Evolutionary conservation across 2,113 vertebrate species (phyloP), one percentile per base, ranked within the genome.

Genomic region (Vicugna pacos): DNA sequence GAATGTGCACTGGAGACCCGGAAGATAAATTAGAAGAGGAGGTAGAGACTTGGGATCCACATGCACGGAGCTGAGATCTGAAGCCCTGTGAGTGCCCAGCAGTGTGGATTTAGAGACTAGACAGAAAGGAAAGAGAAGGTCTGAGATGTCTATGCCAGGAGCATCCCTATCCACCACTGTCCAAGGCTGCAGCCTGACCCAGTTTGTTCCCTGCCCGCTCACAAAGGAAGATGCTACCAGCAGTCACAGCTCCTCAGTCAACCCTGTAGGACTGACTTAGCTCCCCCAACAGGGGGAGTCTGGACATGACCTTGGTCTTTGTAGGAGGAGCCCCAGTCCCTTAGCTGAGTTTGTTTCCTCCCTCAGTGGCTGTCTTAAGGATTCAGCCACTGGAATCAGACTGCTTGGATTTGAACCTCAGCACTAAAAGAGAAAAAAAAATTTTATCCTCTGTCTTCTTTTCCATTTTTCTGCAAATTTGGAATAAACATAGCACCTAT

Each of bases 391-490:
- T 24, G 22, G 26, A 73, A 50, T 77, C 20, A 35, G n/a, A 22
- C 6, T 77, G 13, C 24, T 77, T 79, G 38, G 50, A 60, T 50
- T n/a, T 92, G 24, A 76, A 26, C 76, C 72, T 81, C 46, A 73
- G 69, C 28, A 11, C 8, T 20, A 8, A 56, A n/a, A 72, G 10
- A 56, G 42, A 28, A 52, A 1, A 88, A 54, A 32, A 52, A 26
- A 0, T 60, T 56, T 76, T 85, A 38, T 32, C 3, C 24, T 52
- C 15, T 69, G 1, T 6, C 5, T 83, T 81, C 54, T 6, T 80
- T 94, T 79, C 26, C 2, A 19, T 50, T 94, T 90, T 72, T 73
- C 50, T 69, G 22, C 16, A 84, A 79, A n/a, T 69, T 64, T 91
- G 12, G 89, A 65, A 80, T 86, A 89, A 72, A 85, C 32, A 75